Evolutionary conservation across 2,113 vertebrate species (phyloP).

Genomic region (Copsychus sechellarum): DNA sequence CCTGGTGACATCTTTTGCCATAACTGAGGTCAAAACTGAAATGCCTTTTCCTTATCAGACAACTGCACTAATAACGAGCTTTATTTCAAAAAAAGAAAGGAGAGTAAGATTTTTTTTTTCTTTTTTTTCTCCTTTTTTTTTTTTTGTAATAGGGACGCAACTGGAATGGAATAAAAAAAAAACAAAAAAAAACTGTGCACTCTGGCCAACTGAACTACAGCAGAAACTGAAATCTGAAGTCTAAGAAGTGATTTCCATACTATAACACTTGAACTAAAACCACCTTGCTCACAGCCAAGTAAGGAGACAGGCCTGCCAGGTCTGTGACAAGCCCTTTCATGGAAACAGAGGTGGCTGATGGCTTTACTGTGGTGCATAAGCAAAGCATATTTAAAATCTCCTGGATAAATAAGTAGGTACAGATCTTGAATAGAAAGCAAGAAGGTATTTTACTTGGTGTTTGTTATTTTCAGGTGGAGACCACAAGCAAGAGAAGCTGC

Average conservation of each 20-base stretch:
- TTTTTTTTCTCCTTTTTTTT: no score
- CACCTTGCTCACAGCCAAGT: not conserved
- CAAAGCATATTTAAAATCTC: not conserved
- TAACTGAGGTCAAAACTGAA: not conserved
- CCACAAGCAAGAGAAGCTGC: not conserved
- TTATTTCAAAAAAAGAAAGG: not conserved
- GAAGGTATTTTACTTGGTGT: not conserved
- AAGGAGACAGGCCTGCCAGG: not conserved
- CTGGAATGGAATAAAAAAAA: not conserved
- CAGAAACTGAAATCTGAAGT: not conserved
- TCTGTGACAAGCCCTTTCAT: not conserved
- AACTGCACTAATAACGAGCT: not conserved
- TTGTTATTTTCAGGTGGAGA: not conserved
- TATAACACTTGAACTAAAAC: not conserved
- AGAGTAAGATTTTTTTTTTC: not conserved
- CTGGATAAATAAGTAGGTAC: not conserved
- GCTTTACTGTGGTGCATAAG: accelerated
- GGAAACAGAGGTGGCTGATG: not conserved
- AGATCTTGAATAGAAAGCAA: not conserved
- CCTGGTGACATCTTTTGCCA: not conserved
- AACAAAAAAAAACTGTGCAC: not conserved
- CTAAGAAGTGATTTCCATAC: not conserved
- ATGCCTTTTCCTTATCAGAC: not conserved
- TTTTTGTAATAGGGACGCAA: not conserved
- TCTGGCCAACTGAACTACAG: not conserved